Base-by-base conservation (phyloP, 2,797 vertebrate genomes). In the Myioborus melanocephalus region DNA sequence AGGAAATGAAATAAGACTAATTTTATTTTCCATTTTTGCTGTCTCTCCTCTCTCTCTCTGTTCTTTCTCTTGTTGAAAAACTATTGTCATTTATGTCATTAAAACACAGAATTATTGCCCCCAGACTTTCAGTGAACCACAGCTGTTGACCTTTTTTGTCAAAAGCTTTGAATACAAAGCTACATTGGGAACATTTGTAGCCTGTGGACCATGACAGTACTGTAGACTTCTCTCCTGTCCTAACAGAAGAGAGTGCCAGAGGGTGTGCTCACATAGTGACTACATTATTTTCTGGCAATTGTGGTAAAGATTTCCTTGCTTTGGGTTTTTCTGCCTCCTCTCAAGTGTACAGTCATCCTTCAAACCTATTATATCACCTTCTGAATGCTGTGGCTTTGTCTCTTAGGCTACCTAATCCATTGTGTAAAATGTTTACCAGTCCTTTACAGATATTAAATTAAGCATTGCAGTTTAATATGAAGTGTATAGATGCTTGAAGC, bases 361-460 rank as follows among this genome's bases (percentile, higher is more conserved):
- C 89, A 77, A 76, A 90, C 85, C 84, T 87, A 86, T 96, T 95
- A 65, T 96, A 94, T 94, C 96, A 97, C 94, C 90, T 97, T 96
- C 82, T 89, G 81, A 95, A 90, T 96, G 91, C 89, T 97, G 55
- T 86, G 81, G 56, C 89, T 85, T 35, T 83, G 53, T 96, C 89
- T 95, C 92, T 35, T 73, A 81, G 87, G 94, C 93, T 86, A 68
- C 82, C 30, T 69, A 89, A 66, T 90, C 63, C 93, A 73, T 96
- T 96, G 87, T 97, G 96, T 95, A 94, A 97, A 97, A 95, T 75
- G 83, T 94, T 96, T 94, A 85, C 91, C 89, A 81, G 90, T 93
- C 94, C 93, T 88, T 85, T 93, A 87, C 95, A 97, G 96, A 97
- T 97, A 97, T 95, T 98, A 98, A 97, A 97, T 98, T 97, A 98